Conservation (phyloP, 1,140 invertebrate genomes). For the Polyergus mexicanus region DNA sequence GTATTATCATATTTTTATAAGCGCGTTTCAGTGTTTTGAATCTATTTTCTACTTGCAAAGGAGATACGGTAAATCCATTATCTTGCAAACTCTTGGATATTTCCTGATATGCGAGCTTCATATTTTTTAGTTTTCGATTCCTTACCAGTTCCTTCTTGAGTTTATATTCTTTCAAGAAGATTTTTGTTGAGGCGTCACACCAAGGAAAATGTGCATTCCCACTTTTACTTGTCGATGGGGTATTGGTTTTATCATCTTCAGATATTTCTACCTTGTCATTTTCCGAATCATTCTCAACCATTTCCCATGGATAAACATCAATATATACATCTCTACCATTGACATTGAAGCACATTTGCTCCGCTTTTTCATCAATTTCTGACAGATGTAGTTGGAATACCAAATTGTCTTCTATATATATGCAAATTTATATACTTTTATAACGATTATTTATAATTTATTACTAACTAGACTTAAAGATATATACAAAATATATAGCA, state of each 20-base stretch:
- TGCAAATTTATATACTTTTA: background rate
- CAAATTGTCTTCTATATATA: background rate
- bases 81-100: slow-evolving; percentile 26
- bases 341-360: slow-evolving; percentile 42
- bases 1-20: slow-evolving; percentile 52
- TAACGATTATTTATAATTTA: background rate
- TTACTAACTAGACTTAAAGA: background rate
- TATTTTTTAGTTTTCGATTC: slow-evolving; percentile 36
- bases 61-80: slow-evolving; percentile 20
- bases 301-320: slow-evolving; percentile 32
- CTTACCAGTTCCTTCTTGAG: slow-evolving; percentile 36
- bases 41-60: slow-evolving; percentile 48
- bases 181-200: slow-evolving; percentile 44
- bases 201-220: slow-evolving; percentile 41
- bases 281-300: slow-evolving; percentile 9
- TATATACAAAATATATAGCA: background rate
- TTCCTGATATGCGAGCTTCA: slow-evolving; percentile 43
- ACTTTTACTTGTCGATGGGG: slow-evolving; percentile 23
- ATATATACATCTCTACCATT: slow-evolving; percentile 44
- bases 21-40: slow-evolving; percentile 47
- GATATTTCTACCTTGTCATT: background rate
- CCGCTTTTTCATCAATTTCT: slow-evolving; percentile 31
- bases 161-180: slow-evolving; percentile 41
- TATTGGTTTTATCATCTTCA: background rate
- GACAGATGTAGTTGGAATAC: slow-evolving; percentile 35